Conservation (phyloP, 2,113 vertebrate genomes). For the Gallinago jamesoni region DNA sequence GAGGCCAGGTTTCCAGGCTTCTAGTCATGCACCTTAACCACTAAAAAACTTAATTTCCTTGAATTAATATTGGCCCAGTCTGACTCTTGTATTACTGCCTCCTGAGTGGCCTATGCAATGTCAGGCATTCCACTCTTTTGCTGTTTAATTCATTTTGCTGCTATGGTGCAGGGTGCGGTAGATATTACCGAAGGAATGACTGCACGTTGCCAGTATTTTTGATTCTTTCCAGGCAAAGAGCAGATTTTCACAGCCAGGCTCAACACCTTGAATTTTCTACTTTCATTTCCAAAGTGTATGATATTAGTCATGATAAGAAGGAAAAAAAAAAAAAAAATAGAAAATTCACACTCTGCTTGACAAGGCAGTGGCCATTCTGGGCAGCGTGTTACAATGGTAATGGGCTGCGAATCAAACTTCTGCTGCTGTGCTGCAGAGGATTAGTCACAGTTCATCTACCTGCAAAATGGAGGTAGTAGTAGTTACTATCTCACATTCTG, state of each 20-base stretch:
- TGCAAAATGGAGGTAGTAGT: conserved; percentile 24
- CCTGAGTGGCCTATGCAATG: neutral
- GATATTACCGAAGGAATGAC: conserved; percentile 42
- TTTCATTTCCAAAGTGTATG: conserved; percentile 12
- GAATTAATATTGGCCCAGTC: neutral
- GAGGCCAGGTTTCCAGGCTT: neutral
- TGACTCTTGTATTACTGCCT: neutral
- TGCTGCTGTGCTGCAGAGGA: conserved; percentile 30
- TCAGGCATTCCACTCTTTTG: conserved; percentile 20
- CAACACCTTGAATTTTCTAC: conserved; percentile 31
- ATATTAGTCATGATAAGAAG: conserved; percentile 22
- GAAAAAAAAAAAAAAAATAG: neutral
- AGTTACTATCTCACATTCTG: neutral
- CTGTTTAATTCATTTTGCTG: conserved; percentile 51
- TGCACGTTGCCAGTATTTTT: conserved; percentile 28
- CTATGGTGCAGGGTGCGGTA: neutral
- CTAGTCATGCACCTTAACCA: neutral
- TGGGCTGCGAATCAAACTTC: conserved; percentile 32
- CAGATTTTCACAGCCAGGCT: conserved; percentile 37
- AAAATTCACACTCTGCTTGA: neutral
- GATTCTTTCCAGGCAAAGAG: conserved; percentile 44
- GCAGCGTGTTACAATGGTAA: neutral
- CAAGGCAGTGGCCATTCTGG: conserved; percentile 27
- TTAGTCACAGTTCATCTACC: conserved; percentile 55
- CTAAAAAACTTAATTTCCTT: conserved; percentile 48